Conservation (phyloP, 2,888 invertebrate species). For the Unio pictorum region DNA sequence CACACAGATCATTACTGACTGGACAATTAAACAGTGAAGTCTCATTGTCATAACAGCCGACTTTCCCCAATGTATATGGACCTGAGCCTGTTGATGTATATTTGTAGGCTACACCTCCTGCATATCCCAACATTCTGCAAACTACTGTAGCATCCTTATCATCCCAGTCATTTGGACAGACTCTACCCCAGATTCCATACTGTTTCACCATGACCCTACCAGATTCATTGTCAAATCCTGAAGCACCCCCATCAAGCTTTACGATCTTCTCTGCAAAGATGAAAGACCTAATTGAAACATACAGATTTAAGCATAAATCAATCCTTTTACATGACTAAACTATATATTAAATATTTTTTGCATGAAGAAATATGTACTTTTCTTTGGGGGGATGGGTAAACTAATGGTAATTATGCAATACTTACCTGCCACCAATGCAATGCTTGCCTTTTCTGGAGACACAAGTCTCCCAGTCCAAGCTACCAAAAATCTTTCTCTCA, state of each 20-base stretch:
- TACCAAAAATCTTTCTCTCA: too few relatives aligned
- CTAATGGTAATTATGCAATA: too few relatives aligned
- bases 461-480: too few relatives aligned
- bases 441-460: too few relatives aligned
- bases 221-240: slow-evolving; percentile 34
- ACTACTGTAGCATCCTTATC: slow-evolving; percentile 57
- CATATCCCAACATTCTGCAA: slow-evolving; percentile 48
- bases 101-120: slow-evolving; percentile 48
- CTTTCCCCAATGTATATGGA: slow-evolving; percentile 45
- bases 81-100: slow-evolving; percentile 44
- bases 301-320: slow-evolving; percentile 3
- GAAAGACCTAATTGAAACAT: background rate
- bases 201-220: slow-evolving; percentile 78
- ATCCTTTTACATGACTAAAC: background rate
- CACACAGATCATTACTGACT: slow-evolving; percentile 45
- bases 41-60: slow-evolving; percentile 42
- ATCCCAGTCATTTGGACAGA: slow-evolving; percentile 76
- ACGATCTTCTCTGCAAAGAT: slow-evolving; percentile 30
- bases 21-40: slow-evolving; percentile 39
- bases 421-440: too few relatives aligned
- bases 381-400: too few relatives aligned
- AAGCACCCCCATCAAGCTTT: slow-evolving; percentile 35
- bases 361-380: background rate
- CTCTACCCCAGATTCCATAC: slow-evolving; percentile 80
- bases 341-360: background rate